Percentiles rank a stretch among this genome's conserved stretches.
phyloP scores from a whole-genome alignment of 2,888 invertebrate genomes.

The Tachina fera region DNA sequence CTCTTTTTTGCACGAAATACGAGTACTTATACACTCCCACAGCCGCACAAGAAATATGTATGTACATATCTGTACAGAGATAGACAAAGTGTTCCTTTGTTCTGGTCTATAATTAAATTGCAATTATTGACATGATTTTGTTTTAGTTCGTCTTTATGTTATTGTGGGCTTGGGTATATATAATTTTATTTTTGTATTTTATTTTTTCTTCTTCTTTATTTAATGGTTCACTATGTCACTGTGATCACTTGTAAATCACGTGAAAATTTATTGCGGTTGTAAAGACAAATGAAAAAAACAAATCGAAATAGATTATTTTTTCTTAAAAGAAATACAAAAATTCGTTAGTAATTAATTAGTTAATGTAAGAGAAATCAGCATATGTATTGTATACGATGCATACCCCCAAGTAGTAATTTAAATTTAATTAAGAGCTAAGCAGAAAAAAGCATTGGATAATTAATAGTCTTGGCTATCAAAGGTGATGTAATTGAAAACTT shows the following conservation, averaged over 20 bases:
- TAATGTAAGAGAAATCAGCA: neutral
- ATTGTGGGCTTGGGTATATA: neutral
- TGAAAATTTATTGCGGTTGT: slow-evolving; percentile 37
- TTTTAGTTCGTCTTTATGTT: slow-evolving; percentile 46
- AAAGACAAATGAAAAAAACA: slow-evolving; percentile 4
- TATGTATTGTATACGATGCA: neutral
- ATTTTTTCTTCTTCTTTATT: slow-evolving; percentile 17
- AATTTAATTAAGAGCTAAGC: slow-evolving; percentile 13
- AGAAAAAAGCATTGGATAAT: neutral
- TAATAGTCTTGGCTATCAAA: slow-evolving; percentile 5
- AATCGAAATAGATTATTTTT: neutral
- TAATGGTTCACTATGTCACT: slow-evolving; percentile 59
- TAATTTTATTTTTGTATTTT: neutral
- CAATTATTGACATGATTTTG: slow-evolving; percentile 65
- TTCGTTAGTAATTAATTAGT: slow-evolving; percentile 30
- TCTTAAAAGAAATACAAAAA: neutral
- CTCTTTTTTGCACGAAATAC: slow-evolving; percentile 23
- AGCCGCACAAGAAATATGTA: neutral
- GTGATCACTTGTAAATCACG: slow-evolving; percentile 65
- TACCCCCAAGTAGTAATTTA: neutral
- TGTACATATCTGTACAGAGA: neutral
- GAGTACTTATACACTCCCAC: neutral
- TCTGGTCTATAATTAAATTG: slow-evolving; percentile 55
- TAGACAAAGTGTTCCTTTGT: slow-evolving; percentile 50
- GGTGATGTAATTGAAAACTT: slow-evolving; percentile 16